Conservation (phyloP, 1,140 invertebrate genomes). For the Macrobrachium nipponense region DNA sequence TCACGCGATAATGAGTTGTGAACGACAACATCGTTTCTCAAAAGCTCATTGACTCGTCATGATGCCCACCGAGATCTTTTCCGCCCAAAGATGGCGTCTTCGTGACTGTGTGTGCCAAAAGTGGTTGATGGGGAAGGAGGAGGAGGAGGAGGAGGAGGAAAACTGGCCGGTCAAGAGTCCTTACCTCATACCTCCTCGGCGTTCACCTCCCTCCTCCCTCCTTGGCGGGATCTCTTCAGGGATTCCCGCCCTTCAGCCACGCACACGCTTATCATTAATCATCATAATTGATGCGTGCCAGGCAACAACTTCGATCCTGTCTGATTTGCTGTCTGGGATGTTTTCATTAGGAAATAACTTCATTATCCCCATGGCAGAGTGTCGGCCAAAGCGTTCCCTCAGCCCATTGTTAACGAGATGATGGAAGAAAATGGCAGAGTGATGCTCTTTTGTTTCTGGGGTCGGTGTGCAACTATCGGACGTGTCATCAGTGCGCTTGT, state of each 20-base stretch:
- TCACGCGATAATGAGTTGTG: constrained; percentile 52
- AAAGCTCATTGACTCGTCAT: constrained; percentile 23
- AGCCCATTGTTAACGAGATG: constrained; percentile 48
- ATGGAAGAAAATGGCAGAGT: constrained; percentile 40
- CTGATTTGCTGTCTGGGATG: constrained; percentile 50
- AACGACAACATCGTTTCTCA: constrained; percentile 48
- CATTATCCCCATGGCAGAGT: constrained; percentile 45
- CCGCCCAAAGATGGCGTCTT: constrained; percentile 31
- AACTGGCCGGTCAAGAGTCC: too few species aligned
- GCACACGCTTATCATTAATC: constrained; percentile 53
- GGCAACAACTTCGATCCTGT: constrained; percentile 40
- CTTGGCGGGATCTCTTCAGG: not conserved
- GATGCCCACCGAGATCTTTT: not conserved
- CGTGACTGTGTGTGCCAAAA: constrained; percentile 22
- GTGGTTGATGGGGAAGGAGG: not conserved
- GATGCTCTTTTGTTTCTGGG: constrained; percentile 47
- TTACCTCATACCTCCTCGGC: too few species aligned
- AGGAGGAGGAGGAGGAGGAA: too few species aligned
- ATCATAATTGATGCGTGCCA: constrained; percentile 55
- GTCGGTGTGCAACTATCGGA: constrained; percentile 27
- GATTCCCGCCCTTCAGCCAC: constrained; percentile 46
- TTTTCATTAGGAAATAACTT: constrained; percentile 58
- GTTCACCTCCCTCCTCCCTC: not conserved
- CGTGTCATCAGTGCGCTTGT: constrained; percentile 36
- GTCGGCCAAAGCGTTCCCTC: constrained; percentile 15